Percentiles rank a stretch among this genome's conserved stretches.
Conservation (phyloP, 2,113 vertebrate genomes). For the Gopherus flavomarginatus region DNA sequence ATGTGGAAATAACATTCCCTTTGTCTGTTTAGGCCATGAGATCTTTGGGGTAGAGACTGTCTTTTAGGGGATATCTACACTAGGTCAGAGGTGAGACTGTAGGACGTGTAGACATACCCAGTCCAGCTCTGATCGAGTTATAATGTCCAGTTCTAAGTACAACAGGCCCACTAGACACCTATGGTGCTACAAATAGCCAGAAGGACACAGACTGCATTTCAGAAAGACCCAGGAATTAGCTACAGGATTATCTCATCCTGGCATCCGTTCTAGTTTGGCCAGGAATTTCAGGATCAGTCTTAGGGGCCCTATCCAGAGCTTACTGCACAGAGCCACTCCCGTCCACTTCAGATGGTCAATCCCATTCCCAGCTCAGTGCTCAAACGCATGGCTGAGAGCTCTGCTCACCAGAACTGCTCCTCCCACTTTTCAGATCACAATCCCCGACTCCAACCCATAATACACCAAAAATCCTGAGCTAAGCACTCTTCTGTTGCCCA, state of each 20-base stretch:
- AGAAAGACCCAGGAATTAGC: accelerated
- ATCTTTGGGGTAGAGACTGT: accelerated
- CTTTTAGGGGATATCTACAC: neutral
- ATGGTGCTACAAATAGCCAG: neutral
- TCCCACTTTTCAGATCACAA: conserved; percentile 34
- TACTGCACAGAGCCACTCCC: neutral
- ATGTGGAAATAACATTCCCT: neutral
- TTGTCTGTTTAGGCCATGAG: neutral
- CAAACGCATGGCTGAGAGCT: neutral
- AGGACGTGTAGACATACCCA: neutral
- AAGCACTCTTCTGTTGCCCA: conserved; percentile 6
- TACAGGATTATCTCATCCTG: neutral
- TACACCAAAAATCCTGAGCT: neutral
- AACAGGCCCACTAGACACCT: neutral
- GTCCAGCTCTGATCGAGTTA: neutral
- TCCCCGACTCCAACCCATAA: conserved; percentile 6
- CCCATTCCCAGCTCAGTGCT: neutral
- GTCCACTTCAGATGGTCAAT: accelerated
- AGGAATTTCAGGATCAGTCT: neutral
- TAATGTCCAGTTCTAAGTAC: accelerated
- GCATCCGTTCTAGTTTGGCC: neutral
- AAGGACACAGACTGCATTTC: neutral
- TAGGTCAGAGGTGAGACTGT: neutral
- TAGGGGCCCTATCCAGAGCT: accelerated
- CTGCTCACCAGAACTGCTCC: neutral